phyloP scores from a whole-genome alignment of 2,888 invertebrate genomes.

The Auanema sp. region DNA sequence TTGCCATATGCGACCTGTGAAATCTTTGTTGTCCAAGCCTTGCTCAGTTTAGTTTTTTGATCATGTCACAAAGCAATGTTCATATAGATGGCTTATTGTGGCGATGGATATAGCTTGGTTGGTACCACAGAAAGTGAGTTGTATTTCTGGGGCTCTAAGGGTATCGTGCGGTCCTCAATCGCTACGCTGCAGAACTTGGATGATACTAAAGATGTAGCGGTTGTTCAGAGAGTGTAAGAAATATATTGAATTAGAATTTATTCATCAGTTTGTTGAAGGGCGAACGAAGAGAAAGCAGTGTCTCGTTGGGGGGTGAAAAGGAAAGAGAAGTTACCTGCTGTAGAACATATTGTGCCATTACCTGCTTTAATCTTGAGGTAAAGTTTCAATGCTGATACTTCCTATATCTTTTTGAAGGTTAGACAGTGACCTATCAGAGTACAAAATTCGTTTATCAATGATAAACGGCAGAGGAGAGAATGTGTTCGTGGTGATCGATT shows the following conservation, averaged over 20 bases:
- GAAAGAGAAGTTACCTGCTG: conserved; percentile 8
- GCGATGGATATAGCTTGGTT: conserved; percentile 73
- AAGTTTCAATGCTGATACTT: not conserved
- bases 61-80: conserved; percentile 5
- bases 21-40: conserved; percentile 63
- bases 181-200: conserved; percentile 13
- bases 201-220: not conserved
- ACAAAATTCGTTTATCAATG: conserved; percentile 40
- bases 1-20: conserved; percentile 66
- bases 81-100: conserved; percentile 73
- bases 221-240: not conserved
- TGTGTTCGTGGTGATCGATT: conserved; percentile 51
- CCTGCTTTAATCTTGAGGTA: conserved; percentile 46
- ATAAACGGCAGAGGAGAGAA: conserved; percentile 35
- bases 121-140: conserved; percentile 74
- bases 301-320: conserved; percentile 21
- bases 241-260: too few relatives aligned
- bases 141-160: conserved; percentile 73
- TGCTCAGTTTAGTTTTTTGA: conserved; percentile 35
- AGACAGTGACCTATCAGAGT: conserved; percentile 39
- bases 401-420: conserved; percentile 31
- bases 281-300: conserved; percentile 3
- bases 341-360: conserved; percentile 28
- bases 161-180: conserved; percentile 4
- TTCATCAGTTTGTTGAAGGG: too few relatives aligned